Evolutionary conservation across 2,113 vertebrate species (phyloP).

Genomic region (Chionodraco myersi): DNA sequence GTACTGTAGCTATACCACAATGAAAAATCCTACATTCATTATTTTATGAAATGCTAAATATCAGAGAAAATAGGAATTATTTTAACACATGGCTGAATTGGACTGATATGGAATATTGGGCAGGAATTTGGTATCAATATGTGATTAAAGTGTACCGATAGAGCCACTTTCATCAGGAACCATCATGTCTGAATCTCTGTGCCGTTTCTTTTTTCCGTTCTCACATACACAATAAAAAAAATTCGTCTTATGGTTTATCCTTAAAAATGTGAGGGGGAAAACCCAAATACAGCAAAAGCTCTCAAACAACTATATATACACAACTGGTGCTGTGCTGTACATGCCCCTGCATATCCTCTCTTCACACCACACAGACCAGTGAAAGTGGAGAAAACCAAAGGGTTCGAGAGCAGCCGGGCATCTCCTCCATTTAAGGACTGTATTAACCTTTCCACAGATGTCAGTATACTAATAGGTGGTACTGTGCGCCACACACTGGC

Average conservation of each 20-base stretch:
- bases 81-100: not conserved
- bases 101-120: not conserved
- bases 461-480: conserved; percentile 74
- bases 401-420: conserved; percentile 17
- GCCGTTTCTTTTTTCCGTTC: not conserved
- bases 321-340: not conserved
- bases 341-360: not conserved
- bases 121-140: conserved; percentile 9
- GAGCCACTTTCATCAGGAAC: not conserved
- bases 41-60: no score
- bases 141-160: conserved; percentile 20
- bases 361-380: conserved; percentile 24
- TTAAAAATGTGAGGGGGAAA: not conserved
- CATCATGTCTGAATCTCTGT: conserved; percentile 4
- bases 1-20: no score
- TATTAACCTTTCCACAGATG: conserved; percentile 83
- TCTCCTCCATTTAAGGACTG: conserved; percentile 70
- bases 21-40: no score
- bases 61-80: no score
- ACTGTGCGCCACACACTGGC: conserved; percentile 64
- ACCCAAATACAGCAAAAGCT: not conserved
- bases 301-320: not conserved
- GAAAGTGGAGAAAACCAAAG: conserved; percentile 22
- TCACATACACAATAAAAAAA: no score
- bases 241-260: not conserved